phyloP scores from a whole-genome alignment of 2,797 vertebrate species.

The Phylloscopus collybita region DNA sequence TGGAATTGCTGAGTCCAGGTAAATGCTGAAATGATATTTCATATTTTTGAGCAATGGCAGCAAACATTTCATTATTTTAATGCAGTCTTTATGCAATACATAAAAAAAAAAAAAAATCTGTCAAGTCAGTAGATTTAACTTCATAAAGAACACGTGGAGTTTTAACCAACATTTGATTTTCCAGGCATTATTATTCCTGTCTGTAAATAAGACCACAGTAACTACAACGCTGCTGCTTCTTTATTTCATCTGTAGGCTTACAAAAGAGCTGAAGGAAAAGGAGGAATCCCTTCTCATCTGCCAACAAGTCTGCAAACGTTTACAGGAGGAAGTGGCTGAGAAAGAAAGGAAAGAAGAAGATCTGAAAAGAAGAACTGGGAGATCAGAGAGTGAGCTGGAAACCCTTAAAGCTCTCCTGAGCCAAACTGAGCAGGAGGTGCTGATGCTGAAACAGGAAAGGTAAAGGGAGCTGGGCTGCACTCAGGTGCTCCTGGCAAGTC shows the following conservation, averaged over 20 bases:
- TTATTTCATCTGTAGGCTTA: slow-evolving; percentile 76
- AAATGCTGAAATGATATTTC: not conserved
- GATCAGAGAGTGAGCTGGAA: slow-evolving; percentile 80
- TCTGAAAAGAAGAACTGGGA: slow-evolving; percentile 71
- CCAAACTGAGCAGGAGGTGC: slow-evolving; percentile 77
- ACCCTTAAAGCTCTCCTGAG: slow-evolving; percentile 75
- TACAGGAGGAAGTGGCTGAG: slow-evolving; percentile 83
- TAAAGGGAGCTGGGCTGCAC: slow-evolving; percentile 8
- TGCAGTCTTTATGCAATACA: not conserved
- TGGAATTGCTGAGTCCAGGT: slow-evolving; percentile 75
- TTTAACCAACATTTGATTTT: not conserved
- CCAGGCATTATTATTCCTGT: not conserved
- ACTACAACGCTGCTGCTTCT: not conserved
- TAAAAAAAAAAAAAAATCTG: accelerated
- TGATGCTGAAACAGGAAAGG: slow-evolving; percentile 83
- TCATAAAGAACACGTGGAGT: not conserved
- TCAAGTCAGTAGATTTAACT: not conserved
- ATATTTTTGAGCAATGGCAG: not conserved
- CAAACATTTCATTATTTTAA: not conserved
- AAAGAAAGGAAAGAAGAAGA: slow-evolving; percentile 83
- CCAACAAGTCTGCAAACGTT: slow-evolving; percentile 80
- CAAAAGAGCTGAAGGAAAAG: slow-evolving; percentile 84
- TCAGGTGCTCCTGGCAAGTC: not conserved
- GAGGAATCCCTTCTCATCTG: slow-evolving; percentile 82
- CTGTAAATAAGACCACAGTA: not conserved